Evolutionary conservation across 2,113 vertebrate genomes (phyloP).

Genomic region (Cariama cristata): DNA sequence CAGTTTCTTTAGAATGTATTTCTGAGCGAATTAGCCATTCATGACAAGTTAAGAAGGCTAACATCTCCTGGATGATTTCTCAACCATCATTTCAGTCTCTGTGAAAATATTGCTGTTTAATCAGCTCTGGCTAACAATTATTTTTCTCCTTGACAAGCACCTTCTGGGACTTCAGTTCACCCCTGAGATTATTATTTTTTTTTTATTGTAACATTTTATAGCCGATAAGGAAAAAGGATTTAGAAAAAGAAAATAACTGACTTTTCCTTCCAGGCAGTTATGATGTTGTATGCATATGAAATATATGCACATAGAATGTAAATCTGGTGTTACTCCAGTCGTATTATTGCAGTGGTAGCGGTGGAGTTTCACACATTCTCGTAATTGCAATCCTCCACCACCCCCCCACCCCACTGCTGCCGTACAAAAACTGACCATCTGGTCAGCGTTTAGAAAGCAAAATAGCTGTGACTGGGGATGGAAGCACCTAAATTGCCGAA

Average conservation of each 20-base stretch:
- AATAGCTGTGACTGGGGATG: neutral
- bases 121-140: slow-evolving; percentile 57
- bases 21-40: slow-evolving; percentile 27
- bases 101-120: slow-evolving; percentile 42
- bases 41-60: neutral
- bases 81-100: neutral
- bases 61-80: neutral
- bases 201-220: slow-evolving; percentile 1
- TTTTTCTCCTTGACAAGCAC: slow-evolving; percentile 43
- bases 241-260: neutral
- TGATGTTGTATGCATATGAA: slow-evolving; percentile 4
- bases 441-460: neutral
- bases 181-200: neutral
- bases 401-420: neutral
- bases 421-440: neutral
- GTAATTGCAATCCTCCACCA: neutral
- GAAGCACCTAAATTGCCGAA: neutral
- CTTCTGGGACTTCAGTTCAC: slow-evolving; percentile 21
- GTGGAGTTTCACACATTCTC: neutral
- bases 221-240: slow-evolving; percentile 26
- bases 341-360: neutral
- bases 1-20: neutral
- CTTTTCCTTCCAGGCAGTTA: slow-evolving; percentile 42
- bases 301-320: neutral
- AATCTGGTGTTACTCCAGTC: neutral